Base-by-base conservation (phyloP, 2,113 vertebrate species). In the Dascyllus trimaculatus region DNA sequence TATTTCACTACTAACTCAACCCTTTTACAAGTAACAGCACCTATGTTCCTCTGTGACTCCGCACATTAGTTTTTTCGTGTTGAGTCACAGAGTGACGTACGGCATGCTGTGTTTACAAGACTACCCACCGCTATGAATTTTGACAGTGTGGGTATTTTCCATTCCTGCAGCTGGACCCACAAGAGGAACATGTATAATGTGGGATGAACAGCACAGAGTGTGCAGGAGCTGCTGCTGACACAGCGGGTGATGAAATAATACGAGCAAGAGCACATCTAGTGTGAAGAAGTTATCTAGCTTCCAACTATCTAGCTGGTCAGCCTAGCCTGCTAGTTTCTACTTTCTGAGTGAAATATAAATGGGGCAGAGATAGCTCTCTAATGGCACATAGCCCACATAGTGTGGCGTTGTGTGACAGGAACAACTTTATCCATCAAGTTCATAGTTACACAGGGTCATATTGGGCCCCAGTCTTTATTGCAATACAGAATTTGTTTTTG, bases 101-200 rank as follows among this genome's bases (percentile, higher is more conserved):
- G 48, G 18, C 49, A n/a, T 58, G 59, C 59, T 64, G 58, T 32
- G 60, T 58, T 69, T 57, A 69, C 64, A 75, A 58, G 71, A 4
- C 52, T 64, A 49, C 54, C 48, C 21, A 46, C 46, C 26, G 38
- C 46, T 38, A 25, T 54, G 26, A 53, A 59, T 54, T 66, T 46
- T 7, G 24, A 35, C 4, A 58, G 17, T 19, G 48, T 46, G 15
- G 46, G 10, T 19, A 68, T 67, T 65, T 59, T 46, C 11, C 22
- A 32, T 62, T 48, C 32, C 21, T 68, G 67, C 46, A 59, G 45
- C 10, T 67, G 48, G 48, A 32, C 67, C 54, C 46, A 32, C 24
- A 48, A 66, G 26, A 65, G 35, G 38, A 6, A 51, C 25, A 38
- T 43, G 29, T 13, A 14, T 38, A 51, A 66, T 61, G 53, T 63